A percentile compares a stretch with the other conserved stretches of the same genome.
Conservation (phyloP, 2,113 vertebrate species). For the Ctenomys sociabilis region DNA sequence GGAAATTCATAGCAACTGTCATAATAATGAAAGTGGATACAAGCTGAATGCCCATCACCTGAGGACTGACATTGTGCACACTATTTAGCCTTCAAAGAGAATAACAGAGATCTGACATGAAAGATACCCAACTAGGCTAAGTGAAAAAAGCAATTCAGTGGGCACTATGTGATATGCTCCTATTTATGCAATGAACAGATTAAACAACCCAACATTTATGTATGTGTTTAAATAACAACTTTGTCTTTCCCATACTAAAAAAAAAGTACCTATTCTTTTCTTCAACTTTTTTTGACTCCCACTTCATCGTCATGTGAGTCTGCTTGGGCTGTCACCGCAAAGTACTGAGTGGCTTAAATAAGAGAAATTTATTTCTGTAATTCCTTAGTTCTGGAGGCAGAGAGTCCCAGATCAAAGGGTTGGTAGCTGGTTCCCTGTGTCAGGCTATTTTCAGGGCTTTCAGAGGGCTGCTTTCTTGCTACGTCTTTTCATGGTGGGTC, state of each 20-base stretch:
- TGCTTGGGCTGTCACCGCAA: slow-evolving; percentile 14
- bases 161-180: neutral
- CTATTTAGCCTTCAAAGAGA: slow-evolving; percentile 19
- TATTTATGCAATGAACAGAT: neutral
- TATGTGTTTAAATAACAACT: slow-evolving; percentile 34
- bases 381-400: neutral
- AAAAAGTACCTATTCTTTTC: neutral
- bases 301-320: neutral
- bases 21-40: neutral
- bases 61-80: neutral
- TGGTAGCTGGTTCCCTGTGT: neutral
- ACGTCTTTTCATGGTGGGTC: neutral
- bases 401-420: neutral
- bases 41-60: neutral
- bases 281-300: neutral
- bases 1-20: slow-evolving; percentile 24
- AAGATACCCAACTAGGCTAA: slow-evolving; percentile 41
- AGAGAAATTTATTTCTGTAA: neutral
- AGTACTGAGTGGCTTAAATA: slow-evolving; percentile 3
- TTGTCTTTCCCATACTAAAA: slow-evolving; percentile 37
- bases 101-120: neutral
- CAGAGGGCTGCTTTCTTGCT: neutral
- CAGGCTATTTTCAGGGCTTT: neutral
- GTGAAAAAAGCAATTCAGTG: neutral
- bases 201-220: slow-evolving; percentile 1